A percentile compares a stretch with the other conserved stretches of the same genome.
These are phyloP conservation scores for Pterostichus madidus DNA, from an alignment of 2,888 invertebrate genomes.

Conservation along the genomic window DNA sequence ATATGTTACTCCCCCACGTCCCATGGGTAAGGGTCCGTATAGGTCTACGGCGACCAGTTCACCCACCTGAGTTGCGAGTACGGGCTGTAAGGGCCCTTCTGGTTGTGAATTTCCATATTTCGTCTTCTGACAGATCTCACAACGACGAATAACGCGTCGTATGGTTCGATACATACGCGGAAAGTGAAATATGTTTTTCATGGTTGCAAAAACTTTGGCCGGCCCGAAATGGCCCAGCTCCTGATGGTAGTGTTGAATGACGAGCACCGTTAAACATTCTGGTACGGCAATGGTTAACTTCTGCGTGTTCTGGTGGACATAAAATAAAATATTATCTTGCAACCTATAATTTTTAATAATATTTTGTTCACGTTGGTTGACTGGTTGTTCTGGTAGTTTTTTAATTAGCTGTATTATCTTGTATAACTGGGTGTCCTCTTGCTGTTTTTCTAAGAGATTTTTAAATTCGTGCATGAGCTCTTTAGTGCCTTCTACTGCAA, in stretches of 20 bases:
- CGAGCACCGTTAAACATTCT: neutral
- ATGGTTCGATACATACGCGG: slow-evolving; percentile 6
- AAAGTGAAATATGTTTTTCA: slow-evolving; percentile 26
- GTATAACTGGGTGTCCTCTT: neutral
- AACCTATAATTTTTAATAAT: neutral
- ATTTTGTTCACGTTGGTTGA: too few species aligned
- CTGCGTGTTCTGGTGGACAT: neutral
- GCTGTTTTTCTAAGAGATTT: neutral
- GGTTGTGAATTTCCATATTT: slow-evolving; percentile 3
- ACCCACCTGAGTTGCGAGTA: neutral
- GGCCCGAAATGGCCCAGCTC: slow-evolving; percentile 63
- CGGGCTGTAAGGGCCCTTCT: neutral
- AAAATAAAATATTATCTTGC: neutral
- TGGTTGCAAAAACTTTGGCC: slow-evolving; percentile 48
- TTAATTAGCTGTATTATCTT: neutral
- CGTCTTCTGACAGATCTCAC: slow-evolving; percentile 22
- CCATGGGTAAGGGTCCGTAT: slow-evolving; percentile 52
- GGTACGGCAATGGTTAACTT: neutral
- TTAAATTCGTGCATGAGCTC: neutral
- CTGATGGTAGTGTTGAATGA: slow-evolving; percentile 33
- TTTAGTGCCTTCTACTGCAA: neutral
- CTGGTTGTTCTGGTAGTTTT: too few species aligned
- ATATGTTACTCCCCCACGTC: slow-evolving; percentile 25
- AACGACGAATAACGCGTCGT: neutral
- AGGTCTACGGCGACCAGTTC: slow-evolving; percentile 52